Conservation (phyloP, 2,113 vertebrate genomes). For the Cyphomyrus plagiostoma region DNA sequence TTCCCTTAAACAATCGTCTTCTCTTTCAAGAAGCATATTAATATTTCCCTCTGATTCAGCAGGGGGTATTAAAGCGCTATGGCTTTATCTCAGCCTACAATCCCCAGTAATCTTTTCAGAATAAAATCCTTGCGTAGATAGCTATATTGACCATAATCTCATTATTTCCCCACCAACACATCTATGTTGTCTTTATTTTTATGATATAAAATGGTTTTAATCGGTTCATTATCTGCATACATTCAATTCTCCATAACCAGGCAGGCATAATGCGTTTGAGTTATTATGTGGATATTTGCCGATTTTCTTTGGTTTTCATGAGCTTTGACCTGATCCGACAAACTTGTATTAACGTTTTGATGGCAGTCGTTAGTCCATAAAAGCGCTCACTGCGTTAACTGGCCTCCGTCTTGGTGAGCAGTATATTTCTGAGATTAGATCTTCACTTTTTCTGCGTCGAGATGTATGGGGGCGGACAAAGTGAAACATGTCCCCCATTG, state of each 20-base stretch:
- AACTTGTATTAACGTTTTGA: neutral
- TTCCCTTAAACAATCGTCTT: neutral
- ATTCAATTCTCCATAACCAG: neutral
- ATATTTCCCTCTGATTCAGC: neutral
- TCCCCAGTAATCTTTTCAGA: neutral
- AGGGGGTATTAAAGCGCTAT: neutral
- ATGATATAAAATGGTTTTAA: neutral
- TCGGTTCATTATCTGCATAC: neutral
- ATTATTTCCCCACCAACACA: neutral
- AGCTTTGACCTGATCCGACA: neutral
- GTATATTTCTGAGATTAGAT: neutral
- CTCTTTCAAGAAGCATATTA: neutral
- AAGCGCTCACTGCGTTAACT: neutral
- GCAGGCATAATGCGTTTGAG: neutral
- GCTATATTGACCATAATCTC: neutral
- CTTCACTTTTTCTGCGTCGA: neutral
- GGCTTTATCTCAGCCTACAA: neutral
- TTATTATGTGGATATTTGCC: neutral
- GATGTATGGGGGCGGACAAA: neutral
- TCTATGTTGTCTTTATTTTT: neutral
- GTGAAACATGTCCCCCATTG: neutral
- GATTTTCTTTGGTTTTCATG: neutral
- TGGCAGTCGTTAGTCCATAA: neutral
- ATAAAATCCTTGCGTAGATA: neutral
- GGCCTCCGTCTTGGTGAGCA: neutral